Evolutionary conservation across 2,888 invertebrate species (phyloP).

Genomic region (Thymelicus lineola): DNA sequence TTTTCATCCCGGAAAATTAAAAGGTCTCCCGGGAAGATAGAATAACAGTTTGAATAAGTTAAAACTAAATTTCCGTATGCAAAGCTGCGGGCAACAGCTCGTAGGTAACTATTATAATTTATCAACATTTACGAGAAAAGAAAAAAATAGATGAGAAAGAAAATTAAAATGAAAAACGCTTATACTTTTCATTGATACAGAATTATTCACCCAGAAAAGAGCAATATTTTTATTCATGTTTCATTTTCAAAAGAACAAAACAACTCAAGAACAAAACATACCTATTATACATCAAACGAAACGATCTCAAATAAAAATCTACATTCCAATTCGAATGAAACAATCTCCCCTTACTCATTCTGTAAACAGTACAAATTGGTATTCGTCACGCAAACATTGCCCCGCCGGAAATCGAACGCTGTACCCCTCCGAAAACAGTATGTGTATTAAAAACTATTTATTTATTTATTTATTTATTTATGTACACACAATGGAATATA

Average conservation of each 20-base stretch:
- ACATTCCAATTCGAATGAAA: neutral
- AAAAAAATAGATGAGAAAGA: no score
- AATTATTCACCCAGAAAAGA: neutral
- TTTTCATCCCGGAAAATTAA: no score
- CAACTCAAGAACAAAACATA: neutral
- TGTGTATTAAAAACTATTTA: neutral
- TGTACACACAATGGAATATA: no score
- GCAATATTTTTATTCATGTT: neutral
- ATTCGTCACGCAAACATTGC: conserved; percentile 14
- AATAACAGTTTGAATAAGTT: no score
- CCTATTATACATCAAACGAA: neutral
- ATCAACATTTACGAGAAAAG: no score
- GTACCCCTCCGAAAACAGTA: neutral
- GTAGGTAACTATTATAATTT: no score
- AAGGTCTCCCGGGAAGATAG: no score
- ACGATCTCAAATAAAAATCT: neutral
- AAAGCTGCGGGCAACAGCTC: no score
- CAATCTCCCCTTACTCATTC: neutral
- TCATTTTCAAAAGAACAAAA: conserved; percentile 1
- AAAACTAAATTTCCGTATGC: no score
- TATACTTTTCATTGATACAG: no score
- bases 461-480: no score
- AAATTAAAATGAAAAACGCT: no score
- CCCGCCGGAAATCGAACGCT: conserved; percentile 5
- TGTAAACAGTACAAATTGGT: neutral